Percentiles rank a stretch among this genome's conserved stretches.
Conservation (phyloP, 2,113 vertebrate species). For the Tauraco erythrolophus region DNA sequence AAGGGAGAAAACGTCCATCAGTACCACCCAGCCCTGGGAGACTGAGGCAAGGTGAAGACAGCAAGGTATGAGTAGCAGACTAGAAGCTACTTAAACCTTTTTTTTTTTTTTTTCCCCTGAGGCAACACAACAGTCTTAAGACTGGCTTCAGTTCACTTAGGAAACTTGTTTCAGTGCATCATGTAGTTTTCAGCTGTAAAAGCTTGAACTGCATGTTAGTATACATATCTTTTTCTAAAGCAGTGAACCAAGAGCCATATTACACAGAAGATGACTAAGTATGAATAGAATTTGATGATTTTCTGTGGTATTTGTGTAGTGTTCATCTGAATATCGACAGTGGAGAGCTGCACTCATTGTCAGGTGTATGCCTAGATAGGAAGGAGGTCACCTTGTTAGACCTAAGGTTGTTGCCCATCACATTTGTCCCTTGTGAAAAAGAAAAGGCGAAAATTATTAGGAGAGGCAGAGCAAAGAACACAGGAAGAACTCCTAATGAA, state of each 20-base stretch:
- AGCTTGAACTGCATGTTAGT: not conserved
- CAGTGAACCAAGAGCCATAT: not conserved
- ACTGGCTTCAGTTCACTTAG: not conserved
- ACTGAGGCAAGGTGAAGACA: slow-evolving; percentile 91
- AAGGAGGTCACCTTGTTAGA: not conserved
- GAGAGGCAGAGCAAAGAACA: not conserved
- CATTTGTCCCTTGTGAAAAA: not conserved
- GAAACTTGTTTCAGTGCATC: not conserved
- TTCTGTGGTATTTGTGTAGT: not conserved
- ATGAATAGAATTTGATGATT: not conserved
- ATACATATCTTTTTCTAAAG: not conserved
- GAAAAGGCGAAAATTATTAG: not conserved
- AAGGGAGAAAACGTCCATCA: slow-evolving; percentile 93
- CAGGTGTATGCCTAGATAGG: not conserved
- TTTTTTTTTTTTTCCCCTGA: not conserved
- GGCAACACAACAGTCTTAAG: not conserved
- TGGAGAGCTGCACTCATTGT: not conserved
- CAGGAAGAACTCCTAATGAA: not conserved
- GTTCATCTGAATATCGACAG: not conserved
- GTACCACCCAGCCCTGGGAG: slow-evolving; percentile 96
- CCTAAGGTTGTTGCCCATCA: not conserved
- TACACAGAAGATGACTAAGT: not conserved
- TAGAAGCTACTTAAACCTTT: not conserved
- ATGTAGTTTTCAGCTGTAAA: not conserved
- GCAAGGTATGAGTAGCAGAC: slow-evolving; percentile 81